These are phyloP conservation scores for Beroe ovata DNA, from an alignment of 37 sponge, comb jelly and placozoan genomes.

Conservation along the genomic window DNA sequence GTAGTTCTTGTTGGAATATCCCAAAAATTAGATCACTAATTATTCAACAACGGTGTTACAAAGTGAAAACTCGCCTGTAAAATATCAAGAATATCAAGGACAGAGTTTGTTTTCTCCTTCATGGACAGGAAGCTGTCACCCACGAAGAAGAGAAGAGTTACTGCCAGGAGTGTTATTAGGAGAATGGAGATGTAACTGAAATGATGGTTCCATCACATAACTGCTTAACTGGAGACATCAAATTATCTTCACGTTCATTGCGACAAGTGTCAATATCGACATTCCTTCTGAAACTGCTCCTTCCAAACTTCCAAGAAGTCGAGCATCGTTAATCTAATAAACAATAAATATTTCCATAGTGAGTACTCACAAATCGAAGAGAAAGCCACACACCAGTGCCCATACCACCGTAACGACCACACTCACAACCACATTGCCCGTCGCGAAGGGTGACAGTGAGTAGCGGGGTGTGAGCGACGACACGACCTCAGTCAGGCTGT, in stretches of 20 bases:
- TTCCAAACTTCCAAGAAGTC: too few relatives aligned
- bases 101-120: slow-evolving; percentile 9
- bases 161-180: not conserved
- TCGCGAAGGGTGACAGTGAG: not conserved
- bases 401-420: not conserved
- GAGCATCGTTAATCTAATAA: too few relatives aligned
- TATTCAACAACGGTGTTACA: too few relatives aligned
- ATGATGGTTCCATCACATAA: too few relatives aligned
- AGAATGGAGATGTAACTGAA: slow-evolving; percentile 6
- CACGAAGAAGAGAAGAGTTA: not conserved
- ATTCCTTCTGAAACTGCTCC: too few relatives aligned
- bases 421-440: not conserved
- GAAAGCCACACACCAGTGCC: not conserved
- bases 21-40: too few relatives aligned
- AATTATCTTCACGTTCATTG: too few relatives aligned
- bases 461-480: not conserved
- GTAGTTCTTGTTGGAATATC: too few relatives aligned
- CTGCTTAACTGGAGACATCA: too few relatives aligned
- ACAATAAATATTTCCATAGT: not conserved
- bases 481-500: not conserved
- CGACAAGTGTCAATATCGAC: too few relatives aligned
- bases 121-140: not conserved
- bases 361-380: not conserved
- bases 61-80: not conserved
- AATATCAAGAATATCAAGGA: slow-evolving; percentile 10